phyloP scores from a whole-genome alignment of 2,113 vertebrate species.

The Scomber scombrus region DNA sequence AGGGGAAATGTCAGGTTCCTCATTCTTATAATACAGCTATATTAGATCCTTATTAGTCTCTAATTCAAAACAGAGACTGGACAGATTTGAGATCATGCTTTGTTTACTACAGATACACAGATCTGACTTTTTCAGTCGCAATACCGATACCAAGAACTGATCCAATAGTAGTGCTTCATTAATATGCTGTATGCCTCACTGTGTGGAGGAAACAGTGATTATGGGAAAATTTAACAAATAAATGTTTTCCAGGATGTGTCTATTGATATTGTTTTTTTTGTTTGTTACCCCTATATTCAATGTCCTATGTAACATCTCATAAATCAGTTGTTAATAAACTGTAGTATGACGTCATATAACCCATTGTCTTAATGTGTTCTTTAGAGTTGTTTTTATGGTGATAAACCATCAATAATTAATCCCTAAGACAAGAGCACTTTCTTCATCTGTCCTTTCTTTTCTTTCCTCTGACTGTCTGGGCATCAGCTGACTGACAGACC shows the following conservation, averaged over 20 bases:
- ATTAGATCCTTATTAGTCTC: background rate
- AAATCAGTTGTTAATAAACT: background rate
- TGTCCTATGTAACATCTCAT: background rate
- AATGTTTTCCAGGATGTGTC: background rate
- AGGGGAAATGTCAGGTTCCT: constrained; percentile 9
- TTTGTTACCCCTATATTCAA: background rate
- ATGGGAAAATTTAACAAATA: too few relatives aligned
- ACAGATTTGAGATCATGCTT: background rate
- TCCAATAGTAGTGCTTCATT: too few relatives aligned
- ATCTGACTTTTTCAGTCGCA: too few relatives aligned
- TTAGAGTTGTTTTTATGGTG: constrained; percentile 6
- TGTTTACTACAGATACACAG: background rate
- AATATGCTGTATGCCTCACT: too few relatives aligned
- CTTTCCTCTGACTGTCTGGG: constrained; percentile 12
- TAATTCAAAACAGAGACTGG: background rate
- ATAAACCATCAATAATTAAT: constrained; percentile 54
- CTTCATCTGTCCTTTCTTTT: constrained; percentile 7
- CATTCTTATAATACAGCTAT: constrained; percentile 1
- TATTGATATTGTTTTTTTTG: background rate
- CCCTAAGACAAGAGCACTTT: constrained; percentile 15
- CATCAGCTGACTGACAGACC: constrained; percentile 24
- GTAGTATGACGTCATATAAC: background rate
- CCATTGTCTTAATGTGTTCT: constrained; percentile 1
- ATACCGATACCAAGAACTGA: too few relatives aligned
- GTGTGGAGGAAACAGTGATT: too few relatives aligned